Evolutionary conservation across 2,797 vertebrate genomes (phyloP), one percentile per base, ranked within the genome.

Genomic region (Peromyscus eremicus): DNA sequence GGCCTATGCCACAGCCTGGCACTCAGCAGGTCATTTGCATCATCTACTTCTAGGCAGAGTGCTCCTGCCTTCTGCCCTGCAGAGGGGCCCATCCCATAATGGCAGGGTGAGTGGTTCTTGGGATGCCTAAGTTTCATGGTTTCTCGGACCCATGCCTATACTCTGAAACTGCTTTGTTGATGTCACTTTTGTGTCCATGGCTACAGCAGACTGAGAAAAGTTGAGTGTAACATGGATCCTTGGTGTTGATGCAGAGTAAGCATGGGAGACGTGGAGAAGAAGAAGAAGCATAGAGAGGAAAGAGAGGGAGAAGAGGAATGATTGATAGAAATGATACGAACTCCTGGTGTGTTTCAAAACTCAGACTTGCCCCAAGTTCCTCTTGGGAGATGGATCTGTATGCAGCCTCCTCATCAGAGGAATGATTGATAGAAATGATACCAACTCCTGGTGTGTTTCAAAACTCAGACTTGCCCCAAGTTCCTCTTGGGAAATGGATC

Each of bases 381-480:
- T 1, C 23, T 0, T 0, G 11, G 6, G 16, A 21, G 21, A 1
- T 6, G 2, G 3, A 37, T 12, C 52, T 66, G 8, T 6, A 0
- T 1, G 0, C 5, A 4, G 21, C 9, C n/a, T 19, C 7, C 0
- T 25, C 17, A 0, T n/a, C n/a, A n/a, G n/a, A n/a, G n/a, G n/a
- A n/a, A n/a, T n/a, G n/a, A n/a, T 1, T 4, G 5, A 25, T 4
- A 37, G 12, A 14, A 40, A 43, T 10, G 1, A 34, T 43, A 9
- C 17, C 27, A 23, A 23, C 27, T 73, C 86, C 16, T 19, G 2
- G 2, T 3, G 0, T 0, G 2, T 1, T 40, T 37, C 49, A 2
- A 43, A 23, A 57, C n/a, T 71, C 7, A 19, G 81, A 10, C 73
- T 40, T 14, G 1, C 34, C 70, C 1, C 25, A 0, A 0, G 21